Percentiles rank a stretch among this genome's conserved stretches.
Evolutionary conservation across 2,113 vertebrate genomes (phyloP).

Genomic region (Catagonus wagneri): DNA sequence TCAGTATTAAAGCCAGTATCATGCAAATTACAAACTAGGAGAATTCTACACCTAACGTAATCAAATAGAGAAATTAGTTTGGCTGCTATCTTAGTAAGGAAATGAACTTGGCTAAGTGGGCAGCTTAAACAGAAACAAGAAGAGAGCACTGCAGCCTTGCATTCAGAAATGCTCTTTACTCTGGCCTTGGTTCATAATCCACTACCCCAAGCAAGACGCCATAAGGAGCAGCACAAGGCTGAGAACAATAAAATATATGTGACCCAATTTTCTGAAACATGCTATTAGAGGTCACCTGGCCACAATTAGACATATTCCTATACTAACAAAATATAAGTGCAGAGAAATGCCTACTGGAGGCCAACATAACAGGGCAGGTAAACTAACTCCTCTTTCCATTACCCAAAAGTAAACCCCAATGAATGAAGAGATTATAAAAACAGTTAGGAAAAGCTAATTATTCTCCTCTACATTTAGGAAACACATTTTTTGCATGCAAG

Average conservation of each 20-base stretch:
- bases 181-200: background rate
- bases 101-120: background rate
- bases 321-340: constrained; percentile 1
- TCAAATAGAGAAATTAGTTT: background rate
- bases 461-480: constrained; percentile 14
- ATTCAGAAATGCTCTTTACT: background rate
- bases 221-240: background rate
- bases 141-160: background rate
- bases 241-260: background rate
- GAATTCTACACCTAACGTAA: constrained; percentile 37
- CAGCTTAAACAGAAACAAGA: background rate
- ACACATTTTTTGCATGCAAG: constrained; percentile 47
- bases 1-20: background rate
- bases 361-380: background rate
- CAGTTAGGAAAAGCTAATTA: background rate
- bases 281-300: background rate
- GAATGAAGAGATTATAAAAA: constrained; percentile 24
- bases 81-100: background rate
- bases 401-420: constrained; percentile 10
- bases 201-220: background rate
- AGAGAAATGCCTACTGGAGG: background rate
- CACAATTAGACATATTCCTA: background rate
- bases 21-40: background rate
- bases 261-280: background rate
- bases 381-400: constrained; percentile 31